Evolutionary conservation across 2,888 invertebrate species (phyloP).

Genomic region (Toxonevra muliebris): DNA sequence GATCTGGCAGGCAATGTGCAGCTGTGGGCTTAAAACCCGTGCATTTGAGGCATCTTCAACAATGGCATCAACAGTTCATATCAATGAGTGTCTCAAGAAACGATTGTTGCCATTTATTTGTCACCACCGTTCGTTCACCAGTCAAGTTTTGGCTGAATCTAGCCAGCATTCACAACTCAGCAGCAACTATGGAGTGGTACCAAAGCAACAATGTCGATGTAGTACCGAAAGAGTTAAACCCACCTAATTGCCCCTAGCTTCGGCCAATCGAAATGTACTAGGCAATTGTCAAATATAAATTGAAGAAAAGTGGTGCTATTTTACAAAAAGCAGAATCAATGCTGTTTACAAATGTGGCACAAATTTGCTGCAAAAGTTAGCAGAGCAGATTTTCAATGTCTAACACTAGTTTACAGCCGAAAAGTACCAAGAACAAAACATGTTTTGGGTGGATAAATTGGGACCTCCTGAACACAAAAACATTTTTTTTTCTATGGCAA

Average conservation of each 20-base stretch:
- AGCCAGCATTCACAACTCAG: neutral
- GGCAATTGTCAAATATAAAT: neutral
- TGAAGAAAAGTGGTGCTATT: no score
- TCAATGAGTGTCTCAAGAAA: neutral
- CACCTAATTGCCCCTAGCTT: neutral
- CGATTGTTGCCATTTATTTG: neutral
- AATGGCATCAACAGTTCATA: neutral
- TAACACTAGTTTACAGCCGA: no score
- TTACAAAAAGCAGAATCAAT: no score
- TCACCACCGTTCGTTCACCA: neutral
- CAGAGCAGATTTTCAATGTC: no score
- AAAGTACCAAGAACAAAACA: no score
- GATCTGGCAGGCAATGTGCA: neutral
- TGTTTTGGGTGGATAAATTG: no score
- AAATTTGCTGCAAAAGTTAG: no score
- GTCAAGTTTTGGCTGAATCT: neutral
- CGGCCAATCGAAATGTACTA: no score
- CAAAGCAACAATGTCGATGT: neutral
- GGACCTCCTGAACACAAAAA: no score
- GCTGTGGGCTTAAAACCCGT: neutral
- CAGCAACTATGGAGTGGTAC: neutral
- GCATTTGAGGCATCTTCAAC: neutral
- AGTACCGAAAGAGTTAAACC: neutral
- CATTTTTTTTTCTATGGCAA: no score
- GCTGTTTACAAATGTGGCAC: no score